These are phyloP conservation scores for Gnathonemus echidnorhynchus DNA, from an alignment of 2,113 vertebrate species.

Conservation along the genomic window DNA sequence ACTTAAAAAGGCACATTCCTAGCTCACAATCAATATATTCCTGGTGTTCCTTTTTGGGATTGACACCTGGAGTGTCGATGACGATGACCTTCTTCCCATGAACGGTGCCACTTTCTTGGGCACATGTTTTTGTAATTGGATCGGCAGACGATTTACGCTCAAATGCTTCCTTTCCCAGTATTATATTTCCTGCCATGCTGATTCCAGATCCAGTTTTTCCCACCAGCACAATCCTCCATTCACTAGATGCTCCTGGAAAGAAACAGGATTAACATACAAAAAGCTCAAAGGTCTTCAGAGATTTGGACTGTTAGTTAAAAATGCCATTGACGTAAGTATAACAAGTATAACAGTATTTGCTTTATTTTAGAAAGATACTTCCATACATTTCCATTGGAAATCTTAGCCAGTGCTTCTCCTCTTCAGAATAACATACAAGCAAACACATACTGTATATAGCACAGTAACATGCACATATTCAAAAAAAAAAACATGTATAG, in stretches of 20 bases:
- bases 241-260: neutral
- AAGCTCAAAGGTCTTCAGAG: neutral
- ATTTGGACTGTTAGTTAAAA: no score
- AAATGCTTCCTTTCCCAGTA: neutral
- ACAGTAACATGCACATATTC: no score
- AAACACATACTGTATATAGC: no score
- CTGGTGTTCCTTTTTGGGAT: conserved; percentile 20
- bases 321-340: no score
- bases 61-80: conserved; percentile 47
- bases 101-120: conserved; percentile 22
- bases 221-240: conserved; percentile 10
- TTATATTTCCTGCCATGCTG: conserved; percentile 9
- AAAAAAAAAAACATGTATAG: no score
- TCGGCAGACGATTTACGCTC: neutral
- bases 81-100: conserved; percentile 25
- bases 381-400: no score
- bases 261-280: neutral
- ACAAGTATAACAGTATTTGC: no score
- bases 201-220: conserved; percentile 13
- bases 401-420: no score
- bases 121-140: conserved; percentile 29
- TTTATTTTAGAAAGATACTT: no score
- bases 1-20: conserved; percentile 28
- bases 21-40: conserved; percentile 28
- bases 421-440: no score